Conservation (phyloP, 2,113 vertebrate genomes). For the Micronycteris hirsuta region DNA sequence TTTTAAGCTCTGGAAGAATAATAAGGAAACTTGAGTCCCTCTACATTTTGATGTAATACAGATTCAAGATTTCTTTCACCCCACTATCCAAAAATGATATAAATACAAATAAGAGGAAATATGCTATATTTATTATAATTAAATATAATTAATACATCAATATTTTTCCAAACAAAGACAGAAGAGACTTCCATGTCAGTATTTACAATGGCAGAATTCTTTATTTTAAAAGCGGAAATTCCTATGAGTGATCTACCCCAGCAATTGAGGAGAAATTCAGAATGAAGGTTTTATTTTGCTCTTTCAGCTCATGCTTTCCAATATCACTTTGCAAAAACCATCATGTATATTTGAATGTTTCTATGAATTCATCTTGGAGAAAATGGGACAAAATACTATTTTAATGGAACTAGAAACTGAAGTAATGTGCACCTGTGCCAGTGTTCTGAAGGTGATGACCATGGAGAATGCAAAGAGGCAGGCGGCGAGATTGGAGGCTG, state of each 20-base stretch:
- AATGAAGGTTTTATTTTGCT: constrained; percentile 39
- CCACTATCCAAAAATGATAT: not conserved
- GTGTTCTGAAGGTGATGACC: not conserved
- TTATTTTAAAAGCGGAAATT: not conserved
- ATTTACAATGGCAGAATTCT: not conserved
- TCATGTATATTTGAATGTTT: not conserved
- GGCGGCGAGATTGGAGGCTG: not conserved
- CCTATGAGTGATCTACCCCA: not conserved
- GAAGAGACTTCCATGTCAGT: not conserved
- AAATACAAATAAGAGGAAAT: not conserved
- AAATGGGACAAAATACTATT: not conserved
- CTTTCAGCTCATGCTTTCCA: constrained; percentile 29
- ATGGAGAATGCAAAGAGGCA: not conserved
- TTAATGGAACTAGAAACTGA: constrained; percentile 37
- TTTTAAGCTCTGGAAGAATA: not conserved
- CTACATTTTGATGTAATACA: not conserved
- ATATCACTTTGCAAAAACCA: not conserved
- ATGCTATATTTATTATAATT: not conserved
- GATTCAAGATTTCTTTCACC: not conserved
- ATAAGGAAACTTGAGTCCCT: not conserved
- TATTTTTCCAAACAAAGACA: not conserved
- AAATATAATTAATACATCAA: not conserved
- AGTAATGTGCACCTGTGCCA: not conserved
- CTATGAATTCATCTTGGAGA: not conserved
- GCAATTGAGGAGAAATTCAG: constrained; percentile 15